Percentiles rank a stretch among this genome's conserved stretches.
These are phyloP conservation scores for Lycorma delicatula DNA, from an alignment of 1,140 invertebrate genomes.

Conservation along the genomic window DNA sequence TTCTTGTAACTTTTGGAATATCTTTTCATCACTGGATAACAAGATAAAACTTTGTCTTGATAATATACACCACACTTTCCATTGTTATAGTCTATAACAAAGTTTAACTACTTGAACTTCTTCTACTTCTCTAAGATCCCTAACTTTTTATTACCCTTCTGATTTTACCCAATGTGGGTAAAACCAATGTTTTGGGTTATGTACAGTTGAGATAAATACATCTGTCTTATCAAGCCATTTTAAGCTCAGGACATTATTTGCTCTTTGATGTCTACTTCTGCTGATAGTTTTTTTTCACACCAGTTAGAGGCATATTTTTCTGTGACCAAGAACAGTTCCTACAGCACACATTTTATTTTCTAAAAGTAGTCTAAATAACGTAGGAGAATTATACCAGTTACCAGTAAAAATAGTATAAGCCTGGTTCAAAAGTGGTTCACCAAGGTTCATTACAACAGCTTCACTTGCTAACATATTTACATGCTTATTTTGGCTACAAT, in stretches of 20 bases:
- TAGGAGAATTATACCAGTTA: conserved; percentile 22
- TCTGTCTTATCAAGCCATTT: conserved; percentile 23
- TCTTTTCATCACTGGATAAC: conserved; percentile 22
- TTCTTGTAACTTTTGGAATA: conserved; percentile 20
- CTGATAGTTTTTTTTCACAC: conserved; percentile 17
- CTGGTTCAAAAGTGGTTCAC: not conserved
- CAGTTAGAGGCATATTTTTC: conserved; percentile 25
- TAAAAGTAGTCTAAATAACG: conserved; percentile 19
- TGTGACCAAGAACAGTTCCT: conserved; percentile 21
- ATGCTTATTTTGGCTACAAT: conserved; percentile 13
- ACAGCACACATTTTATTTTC: conserved; percentile 16
- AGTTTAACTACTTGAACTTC: conserved; percentile 13
- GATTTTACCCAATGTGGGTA: conserved; percentile 10
- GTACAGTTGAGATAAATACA: conserved; percentile 21
- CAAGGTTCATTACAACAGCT: conserved; percentile 8
- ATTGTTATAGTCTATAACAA: conserved; percentile 21
- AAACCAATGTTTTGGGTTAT: conserved; percentile 16
- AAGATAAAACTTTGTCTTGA: conserved; percentile 16
- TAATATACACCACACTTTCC: conserved; percentile 13
- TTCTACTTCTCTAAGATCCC: conserved; percentile 8
- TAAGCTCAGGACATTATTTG: conserved; percentile 14
- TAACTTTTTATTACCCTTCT: not conserved
- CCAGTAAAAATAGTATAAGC: conserved; percentile 15
- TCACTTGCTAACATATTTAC: conserved; percentile 2
- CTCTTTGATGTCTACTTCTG: conserved; percentile 1